Evolutionary conservation across 2,113 vertebrate genomes (phyloP).

Genomic region (Nothoprocta pentlandii): DNA sequence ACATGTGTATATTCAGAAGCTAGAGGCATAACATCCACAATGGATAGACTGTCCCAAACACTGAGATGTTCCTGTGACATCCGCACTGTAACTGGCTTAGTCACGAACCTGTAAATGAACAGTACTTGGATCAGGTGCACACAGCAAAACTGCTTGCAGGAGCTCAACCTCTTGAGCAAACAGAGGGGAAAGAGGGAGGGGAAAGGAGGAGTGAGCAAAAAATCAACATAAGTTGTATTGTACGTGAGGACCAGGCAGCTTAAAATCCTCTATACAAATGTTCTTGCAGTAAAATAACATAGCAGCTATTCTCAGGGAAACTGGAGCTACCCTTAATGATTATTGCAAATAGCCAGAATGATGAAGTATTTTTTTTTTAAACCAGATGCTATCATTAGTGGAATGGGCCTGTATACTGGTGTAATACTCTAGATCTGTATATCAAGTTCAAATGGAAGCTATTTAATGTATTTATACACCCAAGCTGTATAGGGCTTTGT

Average conservation of each 20-base stretch:
- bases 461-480: neutral
- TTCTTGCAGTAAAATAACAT: neutral
- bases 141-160: neutral
- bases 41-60: neutral
- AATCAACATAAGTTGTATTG: slow-evolving; percentile 3
- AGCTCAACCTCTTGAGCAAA: neutral
- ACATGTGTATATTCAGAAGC: neutral
- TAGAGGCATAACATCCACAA: neutral
- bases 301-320: neutral
- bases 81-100: neutral
- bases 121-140: neutral
- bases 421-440: neutral
- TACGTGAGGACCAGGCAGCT: slow-evolving; percentile 24
- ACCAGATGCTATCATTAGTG: neutral
- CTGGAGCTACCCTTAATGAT: neutral
- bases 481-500: neutral
- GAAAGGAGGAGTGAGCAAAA: neutral
- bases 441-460: neutral
- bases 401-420: neutral
- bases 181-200: neutral
- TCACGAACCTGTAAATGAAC: neutral
- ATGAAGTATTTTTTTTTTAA: neutral
- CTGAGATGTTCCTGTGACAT: neutral
- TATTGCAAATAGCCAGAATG: neutral
- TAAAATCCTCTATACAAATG: slow-evolving; percentile 25